Evolutionary conservation across 2,113 vertebrate species (phyloP).

Genomic region (Callopanchax toddi): DNA sequence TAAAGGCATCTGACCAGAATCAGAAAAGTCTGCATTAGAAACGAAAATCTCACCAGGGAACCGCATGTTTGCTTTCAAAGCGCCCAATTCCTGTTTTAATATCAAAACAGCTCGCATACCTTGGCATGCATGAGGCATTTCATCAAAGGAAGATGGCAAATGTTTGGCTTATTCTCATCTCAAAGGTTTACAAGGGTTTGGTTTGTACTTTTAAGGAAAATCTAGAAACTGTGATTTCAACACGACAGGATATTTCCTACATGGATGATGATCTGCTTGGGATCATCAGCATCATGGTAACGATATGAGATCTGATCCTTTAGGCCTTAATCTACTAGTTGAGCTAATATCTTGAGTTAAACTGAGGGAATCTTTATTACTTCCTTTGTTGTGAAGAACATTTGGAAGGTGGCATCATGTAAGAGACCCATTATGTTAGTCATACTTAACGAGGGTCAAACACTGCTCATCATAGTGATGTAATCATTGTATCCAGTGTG

Average conservation of each 20-base stretch:
- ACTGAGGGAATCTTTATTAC: slow-evolving; percentile 43
- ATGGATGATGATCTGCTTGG: too few species aligned
- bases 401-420: slow-evolving; percentile 19
- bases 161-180: slow-evolving; percentile 54
- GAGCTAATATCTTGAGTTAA: slow-evolving; percentile 20
- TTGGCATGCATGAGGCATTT: slow-evolving; percentile 44
- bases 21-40: background rate
- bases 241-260: slow-evolving; percentile 50
- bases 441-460: slow-evolving; percentile 29
- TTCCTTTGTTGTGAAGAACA: slow-evolving; percentile 34
- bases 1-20: background rate
- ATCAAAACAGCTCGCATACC: slow-evolving; percentile 45
- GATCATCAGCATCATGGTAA: too few species aligned
- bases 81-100: slow-evolving; percentile 44
- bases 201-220: slow-evolving; percentile 26
- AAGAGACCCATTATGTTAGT: slow-evolving; percentile 26
- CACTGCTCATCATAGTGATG: slow-evolving; percentile 30
- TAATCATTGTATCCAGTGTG: too few species aligned
- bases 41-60: slow-evolving; percentile 16
- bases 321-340: slow-evolving; percentile 29
- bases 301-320: background rate
- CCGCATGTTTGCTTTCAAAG: slow-evolving; percentile 46
- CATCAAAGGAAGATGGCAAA: slow-evolving; percentile 53
- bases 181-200: slow-evolving; percentile 45
- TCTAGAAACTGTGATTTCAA: slow-evolving; percentile 29